A percentile compares a stretch with the other conserved stretches of the same genome.
These are phyloP conservation scores for Lathronympha strigana DNA, from an alignment of 2,888 invertebrate genomes.

Conservation along the genomic window DNA sequence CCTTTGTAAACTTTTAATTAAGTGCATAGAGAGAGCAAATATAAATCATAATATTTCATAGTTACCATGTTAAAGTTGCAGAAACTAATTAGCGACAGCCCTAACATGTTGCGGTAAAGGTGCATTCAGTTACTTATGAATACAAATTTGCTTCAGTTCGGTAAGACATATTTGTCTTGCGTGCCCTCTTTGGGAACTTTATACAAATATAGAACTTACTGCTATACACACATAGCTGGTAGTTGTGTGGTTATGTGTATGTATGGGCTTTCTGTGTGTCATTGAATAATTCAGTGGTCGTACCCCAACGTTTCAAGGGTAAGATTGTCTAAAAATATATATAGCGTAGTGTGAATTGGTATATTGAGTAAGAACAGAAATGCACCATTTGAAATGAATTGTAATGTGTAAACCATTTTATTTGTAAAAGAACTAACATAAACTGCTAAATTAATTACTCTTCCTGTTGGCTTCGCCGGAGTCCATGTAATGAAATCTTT, in stretches of 20 bases:
- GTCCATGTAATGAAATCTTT: not conserved
- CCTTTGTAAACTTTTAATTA: conserved; percentile 38
- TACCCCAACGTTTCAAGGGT: conserved; percentile 82
- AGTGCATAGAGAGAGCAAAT: conserved; percentile 24
- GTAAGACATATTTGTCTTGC: conserved; percentile 80
- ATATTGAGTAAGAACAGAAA: conserved; percentile 48
- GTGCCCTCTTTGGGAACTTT: conserved; percentile 65
- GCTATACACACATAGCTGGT: conserved; percentile 58
- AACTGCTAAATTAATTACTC: too few relatives aligned
- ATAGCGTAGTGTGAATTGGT: conserved; percentile 4
- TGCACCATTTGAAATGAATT: conserved; percentile 40
- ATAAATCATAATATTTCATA: conserved; percentile 51
- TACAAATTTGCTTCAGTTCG: conserved; percentile 76
- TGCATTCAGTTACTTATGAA: conserved; percentile 78
- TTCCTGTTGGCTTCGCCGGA: too few relatives aligned
- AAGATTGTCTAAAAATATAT: conserved; percentile 71
- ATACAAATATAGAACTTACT: conserved; percentile 72
- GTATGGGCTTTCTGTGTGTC: conserved; percentile 81
- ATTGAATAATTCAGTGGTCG: conserved; percentile 83
- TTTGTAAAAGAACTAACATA: too few relatives aligned
- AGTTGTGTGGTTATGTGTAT: conserved; percentile 75
- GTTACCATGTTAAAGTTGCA: conserved; percentile 45
- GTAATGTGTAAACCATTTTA: not conserved
- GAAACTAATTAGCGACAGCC: conserved; percentile 69
- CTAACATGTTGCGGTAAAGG: conserved; percentile 64